Base-by-base conservation (phyloP, 1,140 invertebrate genomes). In the Drosophila lacteicornis region DNA sequence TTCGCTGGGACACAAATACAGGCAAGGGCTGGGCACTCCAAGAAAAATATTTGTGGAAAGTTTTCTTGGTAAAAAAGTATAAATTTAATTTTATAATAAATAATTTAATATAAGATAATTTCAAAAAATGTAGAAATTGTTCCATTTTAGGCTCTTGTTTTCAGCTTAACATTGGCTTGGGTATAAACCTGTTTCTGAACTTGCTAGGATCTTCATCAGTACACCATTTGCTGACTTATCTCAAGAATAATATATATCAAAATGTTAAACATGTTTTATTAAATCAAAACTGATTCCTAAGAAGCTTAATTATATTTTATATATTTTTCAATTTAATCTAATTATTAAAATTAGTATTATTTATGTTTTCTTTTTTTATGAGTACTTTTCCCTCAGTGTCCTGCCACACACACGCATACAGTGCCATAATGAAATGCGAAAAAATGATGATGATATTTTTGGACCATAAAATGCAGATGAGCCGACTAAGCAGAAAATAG, bases 391-490 rank as follows among this genome's bases (percentile, higher is more conserved):
- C 12, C 49, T 57, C 45, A 65, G 65, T 71, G 66, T 25, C n/a
- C 2, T 38, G 22, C 9, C 36, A 42, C 61, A 74, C 70, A 80
- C 75, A 82, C 80, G 81, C 69, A 66, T 73, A 71, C 51, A 75
- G 45, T 38, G 56, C 71, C 78, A 75, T 88, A 88, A 88, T 88
- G 81, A 88, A 88, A 88, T 88, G 85, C 84, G 74, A 84, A 90
- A 90, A 88, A 88, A 88, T 88, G 65, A 87, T 86, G 83, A 86
- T 88, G 74, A 88, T 88, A 84, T 84, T 88, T 90, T 88, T 84
- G 78, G 80, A 90, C 78, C 84, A 88, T 88, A 88, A 88, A 88
- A 88, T 88, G 84, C 85, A 88, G 84, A 88, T 88, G 84, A 88
- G 84, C 85, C 84, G 84, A 88, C 85, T 88, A 88, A 88, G 84